Base-by-base conservation (phyloP, 2,113 vertebrate species). In the Ceyx margarethae region DNA sequence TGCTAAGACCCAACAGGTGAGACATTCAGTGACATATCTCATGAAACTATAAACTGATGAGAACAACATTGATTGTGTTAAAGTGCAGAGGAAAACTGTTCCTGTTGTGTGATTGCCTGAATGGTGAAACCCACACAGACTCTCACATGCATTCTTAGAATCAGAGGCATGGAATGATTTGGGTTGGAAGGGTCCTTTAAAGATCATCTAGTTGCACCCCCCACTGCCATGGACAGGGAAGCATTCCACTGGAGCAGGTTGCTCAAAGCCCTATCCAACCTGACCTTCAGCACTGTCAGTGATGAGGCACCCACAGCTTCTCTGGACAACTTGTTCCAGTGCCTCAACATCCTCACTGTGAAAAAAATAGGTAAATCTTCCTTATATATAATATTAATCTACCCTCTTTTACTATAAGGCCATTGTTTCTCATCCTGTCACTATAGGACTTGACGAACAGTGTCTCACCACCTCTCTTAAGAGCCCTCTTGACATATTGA, bases 241-340 rank as follows among this genome's bases (percentile, higher is more conserved):
- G 37, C 1, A 6, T 69, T 28, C 31, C 23, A n/a, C 48, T n/a
- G 8, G 0, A 11, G 5, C 61, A 83, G 37, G 25, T 3, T 58
- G 2, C 25, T 48, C 22, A 40, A 40, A 46, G n/a, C 8, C 23
- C 15, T 3, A 5, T 46, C 15, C 29, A 62, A 0, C 17, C 23
- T 62, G 26, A 8, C 12, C 43, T 78, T 77, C 42, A 43, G 31
- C n/a, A 46, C 15, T 53, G 4, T 15, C 43, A 54, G 19, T 7
- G 23, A 56, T 5, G 33, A 6, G 9, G 7, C 48, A 37, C 10
- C 20, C n/a, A 45, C 40, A 54, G 8, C 21, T 54, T 46, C 58
- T 56, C n/a, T 37, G 31, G 40, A 15, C 20, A 64, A 45, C 10
- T 3, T 17, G 13, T n/a, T 37, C 46, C 18, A 61, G 28, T 26